Base-by-base conservation (phyloP, 2,797 vertebrate genomes). In the Phataginus tetradactyla region DNA sequence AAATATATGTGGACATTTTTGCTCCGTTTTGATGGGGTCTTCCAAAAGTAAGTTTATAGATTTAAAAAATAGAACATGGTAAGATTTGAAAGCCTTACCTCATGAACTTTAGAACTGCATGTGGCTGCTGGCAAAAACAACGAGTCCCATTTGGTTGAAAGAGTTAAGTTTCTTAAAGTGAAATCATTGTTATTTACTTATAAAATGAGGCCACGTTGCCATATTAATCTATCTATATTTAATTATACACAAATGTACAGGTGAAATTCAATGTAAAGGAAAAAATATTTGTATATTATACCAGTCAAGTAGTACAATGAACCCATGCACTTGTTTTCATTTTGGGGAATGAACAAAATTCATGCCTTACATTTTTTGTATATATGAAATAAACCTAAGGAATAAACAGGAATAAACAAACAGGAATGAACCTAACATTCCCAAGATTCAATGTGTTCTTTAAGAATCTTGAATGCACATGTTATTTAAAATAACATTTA, bases 91-190 rank as follows among this genome's bases (percentile, higher is more conserved):
- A 59, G 15, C 1, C 27, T 53, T 68, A 21, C 23, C 0, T 71
- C 32, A 91, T n/a, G 80, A 79, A 42, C 34, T 64, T 37, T 91
- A 29, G 29, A 91, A 91, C 4, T n/a, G 1, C 2, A 69, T 42
- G 51, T 29, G 27, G 15, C 21, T 86, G 10, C 29, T 90, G 18
- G 42, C 37, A 81, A 83, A 80, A 77, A 25, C 18, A 84, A 87
- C 27, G 23, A 91, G 23, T 8, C 4, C 66, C 10, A 79, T 86
- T 96, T 87, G 91, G 75, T 57, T 90, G 61, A 53, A 92, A 96
- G 71, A 74, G 39, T 90, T 94, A 74, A 64, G 12, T 1, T 72
- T 87, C 39, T 91, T 61, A 74, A 95, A 72, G 37, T 84, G 29
- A 94, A 53, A 86, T 49, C 14, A 18, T 51, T 83, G 21, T 34